Percentiles rank a stretch among this genome's conserved stretches.
phyloP scores from a whole-genome alignment of 2,797 vertebrate species.

The Sebastes trivittatus region DNA sequence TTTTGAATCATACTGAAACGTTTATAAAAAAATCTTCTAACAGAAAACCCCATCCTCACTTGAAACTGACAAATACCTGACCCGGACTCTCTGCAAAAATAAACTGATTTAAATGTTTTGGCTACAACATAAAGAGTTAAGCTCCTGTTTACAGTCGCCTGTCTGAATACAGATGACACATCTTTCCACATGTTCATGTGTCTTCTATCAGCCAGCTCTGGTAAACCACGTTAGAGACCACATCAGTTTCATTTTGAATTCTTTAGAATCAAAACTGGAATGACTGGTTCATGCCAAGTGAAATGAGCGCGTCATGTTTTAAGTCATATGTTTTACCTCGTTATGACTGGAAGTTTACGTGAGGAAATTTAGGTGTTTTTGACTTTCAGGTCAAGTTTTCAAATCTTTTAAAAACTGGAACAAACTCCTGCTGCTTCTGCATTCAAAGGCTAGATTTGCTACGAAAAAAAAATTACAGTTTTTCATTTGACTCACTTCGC shows the following conservation, averaged over 20 bases:
- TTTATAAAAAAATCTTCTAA: too few species aligned
- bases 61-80: neutral
- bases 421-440: neutral
- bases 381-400: neutral
- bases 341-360: neutral
- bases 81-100: neutral
- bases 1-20: too few species aligned
- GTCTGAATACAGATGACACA: neutral
- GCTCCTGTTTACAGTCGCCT: neutral
- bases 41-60: neutral
- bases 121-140: neutral
- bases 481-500: neutral
- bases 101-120: slow-evolving; percentile 18
- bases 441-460: neutral
- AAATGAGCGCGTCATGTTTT: neutral
- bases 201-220: neutral
- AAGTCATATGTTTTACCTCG: accelerated
- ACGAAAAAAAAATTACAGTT: neutral
- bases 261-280: neutral
- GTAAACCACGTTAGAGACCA: neutral
- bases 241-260: neutral
- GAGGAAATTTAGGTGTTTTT: neutral
- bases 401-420: neutral
- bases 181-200: neutral
- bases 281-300: neutral